Percentiles rank a stretch among this genome's conserved stretches.
phyloP scores from a whole-genome alignment of 37 sponge, comb jelly and placozoan genomes.

The Geodia barretti region DNA sequence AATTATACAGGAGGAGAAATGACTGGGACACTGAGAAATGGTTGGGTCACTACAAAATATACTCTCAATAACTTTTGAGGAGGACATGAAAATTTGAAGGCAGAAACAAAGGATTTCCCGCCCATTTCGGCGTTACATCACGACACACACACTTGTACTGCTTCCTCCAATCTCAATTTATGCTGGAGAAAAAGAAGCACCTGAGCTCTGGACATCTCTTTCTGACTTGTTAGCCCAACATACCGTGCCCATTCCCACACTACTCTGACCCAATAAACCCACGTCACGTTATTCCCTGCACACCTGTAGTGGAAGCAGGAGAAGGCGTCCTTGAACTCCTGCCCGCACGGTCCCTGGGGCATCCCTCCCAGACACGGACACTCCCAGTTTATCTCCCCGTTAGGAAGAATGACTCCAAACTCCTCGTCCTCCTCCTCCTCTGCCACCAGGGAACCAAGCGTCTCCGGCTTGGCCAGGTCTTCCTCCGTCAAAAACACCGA shows the following conservation, averaged over 20 bases:
- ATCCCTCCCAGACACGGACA: conserved; percentile 94
- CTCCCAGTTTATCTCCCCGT: conserved; percentile 95
- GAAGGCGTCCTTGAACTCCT: conserved; percentile 84
- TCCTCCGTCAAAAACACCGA: conserved; percentile 82
- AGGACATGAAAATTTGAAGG: too few species aligned
- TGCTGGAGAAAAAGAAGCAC: too few species aligned
- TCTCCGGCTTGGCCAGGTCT: conserved; percentile 67
- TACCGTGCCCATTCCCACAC: too few species aligned
- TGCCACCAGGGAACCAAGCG: conserved; percentile 25
- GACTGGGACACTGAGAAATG: background rate
- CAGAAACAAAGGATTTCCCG: too few species aligned
- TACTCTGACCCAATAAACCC: background rate
- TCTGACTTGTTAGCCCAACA: too few species aligned
- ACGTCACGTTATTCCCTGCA: background rate
- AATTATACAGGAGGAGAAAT: background rate
- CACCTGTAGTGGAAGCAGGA: conserved; percentile 84
- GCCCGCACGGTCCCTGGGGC: conserved; percentile 83
- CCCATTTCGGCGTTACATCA: too few species aligned
- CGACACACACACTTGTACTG: too few species aligned
- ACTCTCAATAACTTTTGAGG: too few species aligned
- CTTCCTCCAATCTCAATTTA: too few species aligned
- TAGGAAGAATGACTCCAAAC: conserved; percentile 80
- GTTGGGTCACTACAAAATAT: too few species aligned
- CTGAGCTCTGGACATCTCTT: too few species aligned
- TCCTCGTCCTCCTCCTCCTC: conserved; percentile 61